Evolutionary conservation across 2,888 invertebrate species (phyloP), one percentile per base, ranked within the genome.

Genomic region (Ischnus inquisitorius): DNA sequence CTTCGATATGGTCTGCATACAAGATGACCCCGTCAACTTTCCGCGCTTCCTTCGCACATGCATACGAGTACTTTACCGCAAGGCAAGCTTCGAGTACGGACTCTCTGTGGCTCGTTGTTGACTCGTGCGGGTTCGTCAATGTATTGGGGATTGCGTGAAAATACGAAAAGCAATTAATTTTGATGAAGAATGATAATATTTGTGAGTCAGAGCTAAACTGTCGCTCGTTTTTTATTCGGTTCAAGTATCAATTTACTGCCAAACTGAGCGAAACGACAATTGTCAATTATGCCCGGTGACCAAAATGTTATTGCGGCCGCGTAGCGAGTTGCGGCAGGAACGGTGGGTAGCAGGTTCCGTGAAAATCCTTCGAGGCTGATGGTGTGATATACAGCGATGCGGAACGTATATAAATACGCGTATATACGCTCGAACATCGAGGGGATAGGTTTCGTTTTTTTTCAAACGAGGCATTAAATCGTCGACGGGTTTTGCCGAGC

Each of bases 381-480:
- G 48, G 48, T 51, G 34, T 4, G 34, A 34, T 34, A 1, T 34
- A 34, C 34, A 8, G 34, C 69, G 69, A 22, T 64, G 62, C 48
- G 62, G 51, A 8, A 16, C 4, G 28, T n/a, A 64, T 34, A 41
- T 41, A 34, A 14, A 64, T 41, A 19, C 16, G 34, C 5, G 16
- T 39, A 64, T 39, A 19, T 39, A 39, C 10, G 64, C 5, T n/a
- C 2, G 57, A 60, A 28, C 60, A 28, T 64, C 28, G 60, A 60
- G 67, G 34, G 68, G 60, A 34, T 34, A 60, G 77, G 28, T 34
- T 57, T n/a, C n/a, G n/a, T n/a, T n/a, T n/a, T n/a, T n/a, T 68
- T 77, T 88, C 89, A 87, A 89, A 88, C 89, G 89, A 89, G 87
- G 86, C 89, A 89, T 88, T 88, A 89, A 89, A 89, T 89, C 89